Conservation (phyloP, 2,888 invertebrate species). For the Chymomyza amoena region DNA sequence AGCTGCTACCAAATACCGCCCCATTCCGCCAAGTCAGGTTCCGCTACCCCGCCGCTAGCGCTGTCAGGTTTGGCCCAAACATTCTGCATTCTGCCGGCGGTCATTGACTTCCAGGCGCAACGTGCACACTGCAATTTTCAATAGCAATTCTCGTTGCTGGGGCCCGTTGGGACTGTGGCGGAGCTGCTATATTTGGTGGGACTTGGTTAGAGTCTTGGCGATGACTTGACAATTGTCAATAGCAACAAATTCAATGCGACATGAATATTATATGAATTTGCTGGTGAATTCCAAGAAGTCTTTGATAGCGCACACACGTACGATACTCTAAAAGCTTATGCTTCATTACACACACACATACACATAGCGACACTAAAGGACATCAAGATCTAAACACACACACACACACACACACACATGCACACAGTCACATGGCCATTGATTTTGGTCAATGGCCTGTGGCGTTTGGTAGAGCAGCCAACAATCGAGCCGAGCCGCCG, state of each 20-base stretch:
- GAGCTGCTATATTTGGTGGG: neutral
- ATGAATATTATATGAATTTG: constrained; percentile 26
- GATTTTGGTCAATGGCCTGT: constrained; percentile 65
- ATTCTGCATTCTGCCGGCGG: constrained; percentile 29
- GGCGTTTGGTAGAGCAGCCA: constrained; percentile 25
- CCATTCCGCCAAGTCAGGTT: neutral
- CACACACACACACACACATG: too few relatives aligned
- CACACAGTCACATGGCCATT: constrained; percentile 34
- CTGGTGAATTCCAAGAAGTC: constrained; percentile 13
- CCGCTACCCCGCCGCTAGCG: constrained; percentile 1
- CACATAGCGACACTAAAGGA: neutral
- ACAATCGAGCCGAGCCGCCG: constrained; percentile 14
- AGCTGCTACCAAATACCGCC: neutral
- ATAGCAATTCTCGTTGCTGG: constrained; percentile 19
- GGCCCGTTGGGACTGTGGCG: neutral
- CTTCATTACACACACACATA: constrained; percentile 13
- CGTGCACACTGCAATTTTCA: constrained; percentile 54
- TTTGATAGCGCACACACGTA: neutral
- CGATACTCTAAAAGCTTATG: constrained; percentile 1
- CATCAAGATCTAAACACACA: neutral
- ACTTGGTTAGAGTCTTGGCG: neutral
- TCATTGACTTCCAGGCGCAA: constrained; percentile 50
- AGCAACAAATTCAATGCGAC: constrained; percentile 59
- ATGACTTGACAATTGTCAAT: constrained; percentile 53
- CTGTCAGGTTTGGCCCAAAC: neutral